phyloP scores from a whole-genome alignment of 2,888 invertebrate genomes.

The Zygogramma bicolorata region DNA sequence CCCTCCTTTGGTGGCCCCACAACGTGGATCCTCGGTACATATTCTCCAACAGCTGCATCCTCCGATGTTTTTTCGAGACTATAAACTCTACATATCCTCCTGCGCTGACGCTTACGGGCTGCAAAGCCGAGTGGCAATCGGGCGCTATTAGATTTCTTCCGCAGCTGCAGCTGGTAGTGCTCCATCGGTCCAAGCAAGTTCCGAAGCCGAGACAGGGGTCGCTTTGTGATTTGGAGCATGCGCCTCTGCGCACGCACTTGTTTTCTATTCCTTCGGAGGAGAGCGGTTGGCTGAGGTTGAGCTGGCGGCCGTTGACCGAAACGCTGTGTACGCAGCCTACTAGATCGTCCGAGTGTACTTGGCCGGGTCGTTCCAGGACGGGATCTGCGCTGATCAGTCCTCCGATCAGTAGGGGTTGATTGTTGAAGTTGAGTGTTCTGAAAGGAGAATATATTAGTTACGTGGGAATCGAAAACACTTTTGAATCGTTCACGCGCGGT shows the following conservation, averaged over 20 bases:
- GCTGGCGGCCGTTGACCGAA: conserved; percentile 84
- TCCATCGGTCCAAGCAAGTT: conserved; percentile 89
- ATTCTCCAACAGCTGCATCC: conserved; percentile 87
- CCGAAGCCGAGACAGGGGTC: conserved; percentile 76
- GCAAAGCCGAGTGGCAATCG: conserved; percentile 83
- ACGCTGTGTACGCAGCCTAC: conserved; percentile 95
- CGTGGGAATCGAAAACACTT: conserved; percentile 12
- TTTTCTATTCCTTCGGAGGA: conserved; percentile 79
- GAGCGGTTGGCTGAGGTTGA: conserved; percentile 85
- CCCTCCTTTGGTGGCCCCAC: conserved; percentile 69
- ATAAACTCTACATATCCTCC: conserved; percentile 84
- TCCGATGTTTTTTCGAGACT: conserved; percentile 85
- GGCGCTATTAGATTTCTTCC: conserved; percentile 79
- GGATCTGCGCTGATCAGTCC: conserved; percentile 89
- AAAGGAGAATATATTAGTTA: conserved; percentile 58
- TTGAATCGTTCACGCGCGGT: no score
- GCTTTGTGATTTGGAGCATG: conserved; percentile 70
- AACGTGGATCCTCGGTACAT: conserved; percentile 80
- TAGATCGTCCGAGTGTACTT: conserved; percentile 92
- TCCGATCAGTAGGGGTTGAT: conserved; percentile 86
- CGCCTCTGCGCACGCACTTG: conserved; percentile 81
- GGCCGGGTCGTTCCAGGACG: conserved; percentile 88
- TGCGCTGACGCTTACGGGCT: conserved; percentile 82
- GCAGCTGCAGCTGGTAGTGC: conserved; percentile 78
- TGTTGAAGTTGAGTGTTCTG: conserved; percentile 92